phyloP scores from a whole-genome alignment of 2,888 invertebrate genomes.

The Psylliodes chrysocephalus region DNA sequence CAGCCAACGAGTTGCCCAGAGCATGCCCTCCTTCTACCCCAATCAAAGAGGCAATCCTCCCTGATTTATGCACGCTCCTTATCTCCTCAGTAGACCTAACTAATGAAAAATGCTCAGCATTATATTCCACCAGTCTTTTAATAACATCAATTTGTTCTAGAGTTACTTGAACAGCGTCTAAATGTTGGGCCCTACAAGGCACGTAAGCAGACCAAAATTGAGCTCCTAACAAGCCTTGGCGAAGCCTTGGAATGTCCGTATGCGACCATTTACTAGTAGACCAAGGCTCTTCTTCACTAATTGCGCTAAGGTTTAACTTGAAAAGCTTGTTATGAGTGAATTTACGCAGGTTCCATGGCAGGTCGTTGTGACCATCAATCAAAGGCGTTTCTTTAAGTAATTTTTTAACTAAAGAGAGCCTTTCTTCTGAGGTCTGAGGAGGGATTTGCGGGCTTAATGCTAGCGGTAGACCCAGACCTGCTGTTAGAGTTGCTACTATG shows the following conservation, averaged over 20 bases:
- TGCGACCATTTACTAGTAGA: constrained; percentile 90
- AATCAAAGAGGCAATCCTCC: constrained; percentile 87
- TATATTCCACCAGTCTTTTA: constrained; percentile 77
- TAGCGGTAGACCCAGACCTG: constrained; percentile 70
- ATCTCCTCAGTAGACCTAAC: constrained; percentile 78
- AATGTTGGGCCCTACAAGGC: constrained; percentile 84
- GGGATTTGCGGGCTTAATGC: constrained; percentile 57
- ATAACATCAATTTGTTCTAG: constrained; percentile 89
- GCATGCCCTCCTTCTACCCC: constrained; percentile 95
- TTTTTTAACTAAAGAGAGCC: constrained; percentile 71
- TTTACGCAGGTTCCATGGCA: constrained; percentile 90
- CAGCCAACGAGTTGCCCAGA: constrained; percentile 88
- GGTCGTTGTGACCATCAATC: constrained; percentile 86
- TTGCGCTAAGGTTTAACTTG: constrained; percentile 73
- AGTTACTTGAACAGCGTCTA: constrained; percentile 84
- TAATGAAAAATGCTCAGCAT: constrained; percentile 77
- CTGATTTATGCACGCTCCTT: constrained; percentile 76
- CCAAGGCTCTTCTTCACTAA: constrained; percentile 82
- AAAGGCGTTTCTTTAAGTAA: constrained; percentile 76
- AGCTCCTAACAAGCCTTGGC: constrained; percentile 74
- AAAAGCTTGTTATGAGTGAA: constrained; percentile 85
- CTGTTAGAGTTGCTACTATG: constrained; percentile 69
- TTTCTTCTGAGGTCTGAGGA: constrained; percentile 65
- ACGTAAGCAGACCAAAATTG: constrained; percentile 93
- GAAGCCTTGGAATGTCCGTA: constrained; percentile 83